A percentile compares a stretch with the other conserved stretches of the same genome.
These are phyloP conservation scores for Lagopus muta DNA, from an alignment of 2,113 vertebrate genomes.

Conservation along the genomic window DNA sequence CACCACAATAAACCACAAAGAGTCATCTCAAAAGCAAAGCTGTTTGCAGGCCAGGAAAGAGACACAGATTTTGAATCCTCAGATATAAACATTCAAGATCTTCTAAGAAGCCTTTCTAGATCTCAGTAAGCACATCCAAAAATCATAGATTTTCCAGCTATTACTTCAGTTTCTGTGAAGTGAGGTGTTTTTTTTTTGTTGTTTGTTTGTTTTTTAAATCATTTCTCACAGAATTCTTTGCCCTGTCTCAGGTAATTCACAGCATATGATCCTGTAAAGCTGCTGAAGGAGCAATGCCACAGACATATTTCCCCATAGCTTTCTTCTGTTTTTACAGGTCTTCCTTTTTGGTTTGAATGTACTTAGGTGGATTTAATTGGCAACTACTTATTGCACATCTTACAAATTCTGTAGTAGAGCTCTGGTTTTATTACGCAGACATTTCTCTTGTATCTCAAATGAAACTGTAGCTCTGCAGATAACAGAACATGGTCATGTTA, in stretches of 20 bases:
- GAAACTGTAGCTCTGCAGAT: neutral
- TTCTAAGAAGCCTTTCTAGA: neutral
- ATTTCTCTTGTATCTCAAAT: neutral
- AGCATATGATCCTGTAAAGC: neutral
- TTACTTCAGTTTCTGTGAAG: neutral
- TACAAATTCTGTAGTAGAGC: neutral
- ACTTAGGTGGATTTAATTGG: neutral
- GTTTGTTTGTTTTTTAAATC: too few species aligned
- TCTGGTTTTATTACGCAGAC: neutral
- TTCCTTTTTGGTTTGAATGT: neutral
- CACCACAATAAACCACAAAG: neutral
- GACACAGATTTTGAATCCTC: neutral
- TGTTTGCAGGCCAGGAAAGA: neutral
- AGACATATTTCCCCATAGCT: neutral
- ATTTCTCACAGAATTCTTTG: neutral
- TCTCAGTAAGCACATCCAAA: neutral
- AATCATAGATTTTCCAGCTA: neutral
- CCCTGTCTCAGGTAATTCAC: neutral
- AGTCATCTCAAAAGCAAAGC: neutral
- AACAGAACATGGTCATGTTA: slow-evolving; percentile 7
- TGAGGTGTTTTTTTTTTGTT: too few species aligned
- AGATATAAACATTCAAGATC: neutral
- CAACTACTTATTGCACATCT: neutral
- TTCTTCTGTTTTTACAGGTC: neutral
- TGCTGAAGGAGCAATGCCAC: neutral